Percentiles rank a stretch among this genome's conserved stretches.
These are phyloP conservation scores for Drosophila ercepeae DNA, from an alignment of 1,140 invertebrate species.

Conservation along the genomic window DNA sequence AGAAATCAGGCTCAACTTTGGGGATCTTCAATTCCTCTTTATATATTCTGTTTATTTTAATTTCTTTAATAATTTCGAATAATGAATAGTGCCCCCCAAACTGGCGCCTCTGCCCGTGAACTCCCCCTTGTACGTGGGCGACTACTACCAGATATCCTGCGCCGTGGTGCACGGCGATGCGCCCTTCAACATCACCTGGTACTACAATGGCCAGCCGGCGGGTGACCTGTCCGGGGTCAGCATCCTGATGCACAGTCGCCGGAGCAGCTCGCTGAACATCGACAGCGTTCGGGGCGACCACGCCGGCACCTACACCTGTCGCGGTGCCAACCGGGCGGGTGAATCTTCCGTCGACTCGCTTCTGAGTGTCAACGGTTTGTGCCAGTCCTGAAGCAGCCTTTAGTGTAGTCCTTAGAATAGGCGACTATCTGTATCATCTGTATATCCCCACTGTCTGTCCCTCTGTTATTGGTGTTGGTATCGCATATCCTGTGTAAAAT, in stretches of 20 bases:
- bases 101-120: conserved; percentile 88
- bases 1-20: no score
- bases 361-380: conserved; percentile 86
- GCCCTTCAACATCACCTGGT: conserved; percentile 91
- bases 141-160: conserved; percentile 90
- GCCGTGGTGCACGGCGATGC: conserved; percentile 91
- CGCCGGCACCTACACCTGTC: conserved; percentile 88
- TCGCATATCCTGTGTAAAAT: conserved; percentile 52
- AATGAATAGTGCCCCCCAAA: conserved; percentile 88
- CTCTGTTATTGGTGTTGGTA: conserved; percentile 61
- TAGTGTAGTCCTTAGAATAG: conserved; percentile 41
- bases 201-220: conserved; percentile 88
- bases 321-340: conserved; percentile 91
- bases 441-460: conserved; percentile 13
- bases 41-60: conserved; percentile 33
- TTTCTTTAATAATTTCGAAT: conserved; percentile 19
- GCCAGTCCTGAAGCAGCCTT: conserved; percentile 10
- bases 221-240: conserved; percentile 67
- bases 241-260: conserved; percentile 81
- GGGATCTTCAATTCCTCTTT: neutral
- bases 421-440: conserved; percentile 35
- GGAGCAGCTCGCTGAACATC: conserved; percentile 90
- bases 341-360: conserved; percentile 85
- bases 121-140: conserved; percentile 90
- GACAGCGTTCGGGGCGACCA: conserved; percentile 88